Percentiles rank a stretch among this genome's conserved stretches.
These are phyloP conservation scores for Mobula hypostoma DNA, from an alignment of 2,113 vertebrate genomes.

Conservation along the genomic window DNA sequence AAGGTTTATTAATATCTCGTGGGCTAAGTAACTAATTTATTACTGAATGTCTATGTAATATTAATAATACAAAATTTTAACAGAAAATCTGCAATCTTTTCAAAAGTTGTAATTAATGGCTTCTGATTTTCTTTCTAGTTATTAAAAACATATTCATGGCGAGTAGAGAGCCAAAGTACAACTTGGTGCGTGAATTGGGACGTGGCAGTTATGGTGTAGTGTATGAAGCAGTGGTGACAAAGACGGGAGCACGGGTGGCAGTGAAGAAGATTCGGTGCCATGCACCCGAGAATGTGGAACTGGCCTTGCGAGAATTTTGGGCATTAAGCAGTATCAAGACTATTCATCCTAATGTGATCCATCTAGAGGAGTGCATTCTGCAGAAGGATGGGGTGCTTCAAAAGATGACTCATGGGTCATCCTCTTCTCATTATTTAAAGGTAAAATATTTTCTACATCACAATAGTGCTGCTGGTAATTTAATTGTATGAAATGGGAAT, in stretches of 20 bases:
- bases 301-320: slow-evolving; percentile 95
- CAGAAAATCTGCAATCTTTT: too few relatives aligned
- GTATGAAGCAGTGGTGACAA: slow-evolving; percentile 88
- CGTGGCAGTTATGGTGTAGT: slow-evolving; percentile 96
- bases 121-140: slow-evolving; percentile 52
- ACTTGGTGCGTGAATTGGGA: slow-evolving; percentile 97
- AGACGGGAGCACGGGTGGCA: slow-evolving; percentile 79
- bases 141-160: slow-evolving; percentile 70
- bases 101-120: too few relatives aligned
- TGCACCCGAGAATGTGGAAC: slow-evolving; percentile 91
- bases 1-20: not conserved
- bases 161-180: slow-evolving; percentile 97
- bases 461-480: not conserved
- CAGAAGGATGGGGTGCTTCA: slow-evolving; percentile 90
- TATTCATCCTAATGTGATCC: slow-evolving; percentile 95
- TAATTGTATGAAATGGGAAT: not conserved
- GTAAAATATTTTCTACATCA: slow-evolving; percentile 53
- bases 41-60: not conserved
- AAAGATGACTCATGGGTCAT: slow-evolving; percentile 90
- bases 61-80: not conserved
- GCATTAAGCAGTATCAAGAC: slow-evolving; percentile 97
- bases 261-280: slow-evolving; percentile 98
- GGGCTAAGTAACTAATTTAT: not conserved
- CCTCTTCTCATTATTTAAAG: slow-evolving; percentile 87
- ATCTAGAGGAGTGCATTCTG: slow-evolving; percentile 92